Conservation (phyloP, 2,113 vertebrate genomes). For the Mirza zaza region DNA sequence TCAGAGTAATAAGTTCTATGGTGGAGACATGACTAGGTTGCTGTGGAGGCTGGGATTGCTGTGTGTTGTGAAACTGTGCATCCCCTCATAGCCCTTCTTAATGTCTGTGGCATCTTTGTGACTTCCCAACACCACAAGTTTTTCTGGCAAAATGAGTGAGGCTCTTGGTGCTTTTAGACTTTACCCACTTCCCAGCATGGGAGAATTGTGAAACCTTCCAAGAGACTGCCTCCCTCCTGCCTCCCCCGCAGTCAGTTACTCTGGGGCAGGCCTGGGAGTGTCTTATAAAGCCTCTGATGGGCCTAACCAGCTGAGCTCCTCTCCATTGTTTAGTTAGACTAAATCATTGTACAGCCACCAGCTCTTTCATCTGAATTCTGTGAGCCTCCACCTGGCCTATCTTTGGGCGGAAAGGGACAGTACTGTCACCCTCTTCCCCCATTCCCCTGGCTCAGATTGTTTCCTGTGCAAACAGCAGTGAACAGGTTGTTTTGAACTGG, state of each 20-base stretch:
- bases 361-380: constrained; percentile 43
- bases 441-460: constrained; percentile 27
- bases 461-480: constrained; percentile 76
- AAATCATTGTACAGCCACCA: not conserved
- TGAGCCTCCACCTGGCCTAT: constrained; percentile 44
- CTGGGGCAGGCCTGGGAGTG: not conserved
- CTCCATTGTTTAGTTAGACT: not conserved
- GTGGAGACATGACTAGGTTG: not conserved
- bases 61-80: constrained; percentile 51
- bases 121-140: constrained; percentile 48
- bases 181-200: not conserved
- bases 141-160: constrained; percentile 51
- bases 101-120: constrained; percentile 59
- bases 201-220: constrained; percentile 14
- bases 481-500: constrained; percentile 37
- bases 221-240: not conserved
- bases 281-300: not conserved
- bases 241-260: not conserved
- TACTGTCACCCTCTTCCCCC: not conserved
- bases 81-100: not conserved
- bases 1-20: not conserved
- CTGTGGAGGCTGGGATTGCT: constrained; percentile 37
- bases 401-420: constrained; percentile 12
- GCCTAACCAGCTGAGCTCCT: not conserved
- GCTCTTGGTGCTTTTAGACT: not conserved